These are phyloP conservation scores for Enteromius treurensis DNA, from an alignment of 2,797 vertebrate genomes.

Conservation along the genomic window DNA sequence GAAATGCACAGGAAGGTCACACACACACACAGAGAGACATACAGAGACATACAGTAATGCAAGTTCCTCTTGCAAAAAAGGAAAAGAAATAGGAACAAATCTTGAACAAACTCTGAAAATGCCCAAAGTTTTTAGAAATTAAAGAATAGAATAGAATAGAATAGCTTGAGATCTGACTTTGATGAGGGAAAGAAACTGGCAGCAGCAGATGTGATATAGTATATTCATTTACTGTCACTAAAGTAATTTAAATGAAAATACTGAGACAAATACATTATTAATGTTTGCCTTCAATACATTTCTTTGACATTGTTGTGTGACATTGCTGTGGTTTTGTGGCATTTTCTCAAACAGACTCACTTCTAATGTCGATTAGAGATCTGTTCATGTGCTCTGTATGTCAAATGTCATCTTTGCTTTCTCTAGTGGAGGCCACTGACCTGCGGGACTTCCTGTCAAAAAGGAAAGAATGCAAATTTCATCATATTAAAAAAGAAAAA, in stretches of 20 bases:
- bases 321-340: background rate
- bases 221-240: background rate
- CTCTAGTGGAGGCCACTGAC: background rate
- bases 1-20: slow-evolving; percentile 4
- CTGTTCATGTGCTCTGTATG: background rate
- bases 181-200: background rate
- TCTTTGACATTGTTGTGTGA: background rate
- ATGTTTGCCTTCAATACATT: background rate
- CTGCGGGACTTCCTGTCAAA: background rate
- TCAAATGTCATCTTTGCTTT: background rate
- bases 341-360: background rate
- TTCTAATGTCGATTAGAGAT: background rate
- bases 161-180: background rate
- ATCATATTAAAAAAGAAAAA: background rate
- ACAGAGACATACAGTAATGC: background rate
- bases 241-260: background rate
- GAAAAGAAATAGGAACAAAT: background rate
- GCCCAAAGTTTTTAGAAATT: background rate
- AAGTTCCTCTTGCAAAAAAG: background rate
- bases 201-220: background rate
- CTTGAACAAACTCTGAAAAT: background rate
- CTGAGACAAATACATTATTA: background rate
- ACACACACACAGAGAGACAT: background rate
- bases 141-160: background rate
- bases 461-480: background rate